A percentile compares a stretch with the other conserved stretches of the same genome.
These are phyloP conservation scores for Andrena fulva DNA, from an alignment of 2,888 invertebrate genomes.

Conservation along the genomic window DNA sequence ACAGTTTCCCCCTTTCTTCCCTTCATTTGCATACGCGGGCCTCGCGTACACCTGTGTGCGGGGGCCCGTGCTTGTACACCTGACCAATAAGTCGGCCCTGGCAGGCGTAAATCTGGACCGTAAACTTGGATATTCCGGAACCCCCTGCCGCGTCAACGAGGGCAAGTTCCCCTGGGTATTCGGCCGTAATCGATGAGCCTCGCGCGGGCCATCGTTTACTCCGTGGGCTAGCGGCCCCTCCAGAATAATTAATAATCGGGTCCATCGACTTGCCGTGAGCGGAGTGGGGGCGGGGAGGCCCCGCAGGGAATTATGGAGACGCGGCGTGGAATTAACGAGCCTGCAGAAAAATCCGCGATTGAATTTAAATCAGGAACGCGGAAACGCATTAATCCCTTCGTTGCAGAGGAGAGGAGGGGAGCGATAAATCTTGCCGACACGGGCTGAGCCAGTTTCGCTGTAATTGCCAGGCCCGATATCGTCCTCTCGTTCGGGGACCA, in stretches of 20 bases:
- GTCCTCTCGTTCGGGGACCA: conserved; percentile 7
- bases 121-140: conserved; percentile 30
- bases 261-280: not conserved
- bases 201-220: conserved; percentile 3
- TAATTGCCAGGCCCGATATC: conserved; percentile 29
- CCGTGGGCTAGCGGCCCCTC: not conserved
- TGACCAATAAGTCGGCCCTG: conserved; percentile 56
- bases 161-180: conserved; percentile 21
- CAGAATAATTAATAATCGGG: conserved; percentile 42
- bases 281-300: not conserved
- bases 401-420: not conserved
- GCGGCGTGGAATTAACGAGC: conserved; percentile 38
- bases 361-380: conserved; percentile 47
- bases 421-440: conserved; percentile 17
- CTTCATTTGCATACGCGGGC: conserved; percentile 77
- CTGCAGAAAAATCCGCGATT: conserved; percentile 28
- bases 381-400: conserved; percentile 38
- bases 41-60: conserved; percentile 74
- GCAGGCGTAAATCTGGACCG: conserved; percentile 57
- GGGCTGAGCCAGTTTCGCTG: conserved; percentile 9
- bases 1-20: conserved; percentile 68
- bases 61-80: conserved; percentile 43
- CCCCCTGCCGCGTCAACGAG: conserved; percentile 55
- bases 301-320: conserved; percentile 26
- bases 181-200: conserved; percentile 44